phyloP scores from a whole-genome alignment of 1,140 invertebrate species.

The Probaryconus sp. region DNA sequence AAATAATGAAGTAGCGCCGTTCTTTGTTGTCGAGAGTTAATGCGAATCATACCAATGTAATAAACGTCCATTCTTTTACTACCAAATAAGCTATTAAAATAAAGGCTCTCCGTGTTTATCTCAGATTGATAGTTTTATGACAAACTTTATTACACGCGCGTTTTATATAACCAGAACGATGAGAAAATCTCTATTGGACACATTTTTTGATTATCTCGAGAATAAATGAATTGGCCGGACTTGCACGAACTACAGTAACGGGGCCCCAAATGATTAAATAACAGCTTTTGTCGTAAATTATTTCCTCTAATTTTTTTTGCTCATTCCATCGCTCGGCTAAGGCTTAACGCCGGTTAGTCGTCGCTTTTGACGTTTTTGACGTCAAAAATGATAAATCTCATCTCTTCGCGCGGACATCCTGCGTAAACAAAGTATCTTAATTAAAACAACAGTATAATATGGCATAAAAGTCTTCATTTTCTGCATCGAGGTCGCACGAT shows the following conservation, averaged over 20 bases:
- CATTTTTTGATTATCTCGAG: not conserved
- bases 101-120: conserved; percentile 21
- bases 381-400: conserved; percentile 60
- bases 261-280: conserved; percentile 6
- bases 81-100: conserved; percentile 25
- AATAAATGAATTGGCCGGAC: not conserved
- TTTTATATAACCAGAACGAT: conserved; percentile 15
- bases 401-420: conserved; percentile 53
- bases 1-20: not conserved
- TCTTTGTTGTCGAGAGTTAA: conserved; percentile 15
- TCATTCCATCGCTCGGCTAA: not conserved
- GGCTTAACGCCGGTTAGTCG: conserved; percentile 3
- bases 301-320: too few species aligned
- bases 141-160: conserved; percentile 15
- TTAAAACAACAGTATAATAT: conserved; percentile 66
- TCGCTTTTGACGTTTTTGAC: conserved; percentile 8
- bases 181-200: conserved; percentile 8
- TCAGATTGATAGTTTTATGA: conserved; percentile 27
- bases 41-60: conserved; percentile 11
- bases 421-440: conserved; percentile 66
- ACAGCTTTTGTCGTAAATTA: conserved; percentile 3
- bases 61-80: conserved; percentile 28
- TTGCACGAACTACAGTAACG: not conserved
- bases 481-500: conserved; percentile 40
- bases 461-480: conserved; percentile 50